phyloP scores from a whole-genome alignment of 1,140 invertebrate genomes.

The Oryctes rhinoceros region DNA sequence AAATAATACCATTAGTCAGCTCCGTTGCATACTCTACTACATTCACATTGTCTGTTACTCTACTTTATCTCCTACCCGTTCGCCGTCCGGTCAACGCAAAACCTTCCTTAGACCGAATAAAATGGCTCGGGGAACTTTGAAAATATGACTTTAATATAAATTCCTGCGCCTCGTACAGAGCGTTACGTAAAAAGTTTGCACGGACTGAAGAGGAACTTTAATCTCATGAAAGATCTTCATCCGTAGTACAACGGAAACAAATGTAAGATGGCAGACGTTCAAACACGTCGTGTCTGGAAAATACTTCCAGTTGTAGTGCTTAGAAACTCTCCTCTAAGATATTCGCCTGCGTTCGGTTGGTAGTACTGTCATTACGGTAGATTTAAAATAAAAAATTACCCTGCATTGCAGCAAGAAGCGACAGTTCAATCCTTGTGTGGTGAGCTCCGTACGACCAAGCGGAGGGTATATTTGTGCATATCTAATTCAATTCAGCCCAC shows the following conservation, averaged over 20 bases:
- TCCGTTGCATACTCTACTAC: not conserved
- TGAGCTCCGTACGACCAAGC: not conserved
- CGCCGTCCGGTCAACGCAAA: slow-evolving; percentile 1
- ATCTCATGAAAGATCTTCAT: slow-evolving; percentile 41
- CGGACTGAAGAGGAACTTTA: slow-evolving; percentile 14
- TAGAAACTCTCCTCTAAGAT: not conserved
- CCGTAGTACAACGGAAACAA: slow-evolving; percentile 33
- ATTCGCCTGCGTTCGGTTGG: not conserved
- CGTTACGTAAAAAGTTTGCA: slow-evolving; percentile 23
- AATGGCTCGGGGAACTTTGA: slow-evolving; percentile 27
- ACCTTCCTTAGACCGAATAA: slow-evolving; percentile 10
- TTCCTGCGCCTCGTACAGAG: slow-evolving; percentile 10
- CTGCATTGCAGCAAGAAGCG: slow-evolving; percentile 28
- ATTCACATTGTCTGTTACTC: not conserved
- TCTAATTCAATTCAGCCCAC: slow-evolving; percentile 13
- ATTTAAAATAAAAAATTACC: slow-evolving; percentile 39
- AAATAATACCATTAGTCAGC: slow-evolving; percentile 14
- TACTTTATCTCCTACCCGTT: not conserved
- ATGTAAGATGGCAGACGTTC: slow-evolving; percentile 40
- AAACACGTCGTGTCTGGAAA: slow-evolving; percentile 10
- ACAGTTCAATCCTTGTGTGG: not conserved
- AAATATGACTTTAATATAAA: slow-evolving; percentile 42
- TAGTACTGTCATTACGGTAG: slow-evolving; percentile 20
- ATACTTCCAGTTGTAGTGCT: slow-evolving; percentile 16
- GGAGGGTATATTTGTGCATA: slow-evolving; percentile 24